A percentile compares a stretch with the other conserved stretches of the same genome.
phyloP scores from a whole-genome alignment of 2,113 vertebrate species.

The Tricholaema leucomelas region DNA sequence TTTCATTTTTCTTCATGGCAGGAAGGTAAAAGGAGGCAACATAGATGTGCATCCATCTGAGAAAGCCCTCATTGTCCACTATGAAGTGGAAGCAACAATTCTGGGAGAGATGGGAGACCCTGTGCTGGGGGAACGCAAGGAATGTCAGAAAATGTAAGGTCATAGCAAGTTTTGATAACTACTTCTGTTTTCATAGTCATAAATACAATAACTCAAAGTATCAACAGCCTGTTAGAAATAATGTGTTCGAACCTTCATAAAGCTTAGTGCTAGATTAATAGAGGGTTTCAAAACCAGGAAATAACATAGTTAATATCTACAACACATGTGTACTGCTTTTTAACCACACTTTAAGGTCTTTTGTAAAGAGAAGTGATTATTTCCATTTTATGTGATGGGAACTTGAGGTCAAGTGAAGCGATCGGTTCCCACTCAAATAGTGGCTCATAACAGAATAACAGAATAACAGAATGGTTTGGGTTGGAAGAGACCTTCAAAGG shows the following conservation, averaged over 20 bases:
- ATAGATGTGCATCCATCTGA: constrained; percentile 94
- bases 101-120: constrained; percentile 88
- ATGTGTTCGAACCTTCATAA: not conserved
- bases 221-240: not conserved
- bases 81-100: constrained; percentile 94
- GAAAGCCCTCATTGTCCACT: constrained; percentile 92
- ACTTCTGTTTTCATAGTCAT: not conserved
- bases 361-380: not conserved
- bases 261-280: not conserved
- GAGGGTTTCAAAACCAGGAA: not conserved
- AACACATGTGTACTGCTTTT: not conserved
- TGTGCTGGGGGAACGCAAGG: constrained; percentile 89
- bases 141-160: constrained; percentile 94
- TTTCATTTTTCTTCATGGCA: constrained; percentile 36
- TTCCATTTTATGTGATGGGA: not conserved
- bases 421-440: not conserved
- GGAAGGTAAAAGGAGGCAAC: constrained; percentile 90
- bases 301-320: not conserved
- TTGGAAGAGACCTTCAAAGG: too few species aligned
- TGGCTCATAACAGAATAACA: too few species aligned
- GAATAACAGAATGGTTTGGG: too few species aligned
- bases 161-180: not conserved
- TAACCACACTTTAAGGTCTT: not conserved
- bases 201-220: not conserved
- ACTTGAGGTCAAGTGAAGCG: not conserved